phyloP scores from a whole-genome alignment of 2,888 invertebrate species.

The Cerceris rybyensis region DNA sequence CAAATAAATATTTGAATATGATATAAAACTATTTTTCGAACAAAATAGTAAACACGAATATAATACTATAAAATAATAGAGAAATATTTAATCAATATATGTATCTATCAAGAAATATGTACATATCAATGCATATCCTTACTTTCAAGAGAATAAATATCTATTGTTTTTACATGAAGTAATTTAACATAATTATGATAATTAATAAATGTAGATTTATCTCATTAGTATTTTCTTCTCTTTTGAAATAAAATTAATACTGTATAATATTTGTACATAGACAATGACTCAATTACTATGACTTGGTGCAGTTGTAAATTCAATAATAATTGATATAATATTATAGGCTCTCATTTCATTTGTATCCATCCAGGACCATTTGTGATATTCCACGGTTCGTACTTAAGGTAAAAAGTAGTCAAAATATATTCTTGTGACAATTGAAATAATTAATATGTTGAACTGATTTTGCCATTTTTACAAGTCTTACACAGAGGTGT shows the following conservation, averaged over 20 bases:
- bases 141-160: conserved; percentile 26
- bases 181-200: conserved; percentile 8
- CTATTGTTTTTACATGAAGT: conserved; percentile 9
- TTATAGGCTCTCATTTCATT: conserved; percentile 98
- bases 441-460: conserved; percentile 9
- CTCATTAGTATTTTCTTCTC: background rate
- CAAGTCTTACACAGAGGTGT: conserved; percentile 96
- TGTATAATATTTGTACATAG: conserved; percentile 27
- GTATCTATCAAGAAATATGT: conserved; percentile 10
- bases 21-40: conserved; percentile 9
- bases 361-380: conserved; percentile 99
- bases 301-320: conserved; percentile 81
- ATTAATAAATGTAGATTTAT: conserved; percentile 26
- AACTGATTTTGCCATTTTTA: conserved; percentile 93
- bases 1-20: conserved; percentile 13
- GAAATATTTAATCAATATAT: conserved; percentile 17
- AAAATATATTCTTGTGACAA: conserved; percentile 19
- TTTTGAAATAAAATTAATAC: conserved; percentile 13
- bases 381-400: conserved; percentile 95
- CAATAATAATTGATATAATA: conserved; percentile 97
- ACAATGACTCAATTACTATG: conserved; percentile 1
- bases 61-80: background rate
- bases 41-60: conserved; percentile 8
- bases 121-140: conserved; percentile 22
- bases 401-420: conserved; percentile 81